phyloP scores from a whole-genome alignment of 2,797 vertebrate genomes.

The Trachops cirrhosus region DNA sequence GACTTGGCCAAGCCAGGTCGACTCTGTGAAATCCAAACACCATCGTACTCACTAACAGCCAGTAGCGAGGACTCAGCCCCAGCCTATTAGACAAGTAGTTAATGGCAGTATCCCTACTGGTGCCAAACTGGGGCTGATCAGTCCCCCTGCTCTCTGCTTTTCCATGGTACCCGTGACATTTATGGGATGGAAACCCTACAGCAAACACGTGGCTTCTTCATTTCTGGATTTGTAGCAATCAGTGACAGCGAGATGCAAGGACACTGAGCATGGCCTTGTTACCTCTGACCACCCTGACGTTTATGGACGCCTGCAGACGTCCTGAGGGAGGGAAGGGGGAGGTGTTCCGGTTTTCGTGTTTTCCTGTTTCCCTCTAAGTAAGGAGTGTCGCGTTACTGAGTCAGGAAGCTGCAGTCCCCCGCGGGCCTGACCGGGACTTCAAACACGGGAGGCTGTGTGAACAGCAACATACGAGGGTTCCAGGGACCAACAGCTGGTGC shows the following conservation, averaged over 20 bases:
- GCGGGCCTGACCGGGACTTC: not conserved
- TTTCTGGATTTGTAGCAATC: not conserved
- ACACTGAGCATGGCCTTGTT: not conserved
- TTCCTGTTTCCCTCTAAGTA: not conserved
- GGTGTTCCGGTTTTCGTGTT: not conserved
- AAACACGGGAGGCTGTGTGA: not conserved
- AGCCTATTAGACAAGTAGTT: not conserved
- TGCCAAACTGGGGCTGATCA: not conserved
- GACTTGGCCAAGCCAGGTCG: not conserved
- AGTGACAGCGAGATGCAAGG: not conserved
- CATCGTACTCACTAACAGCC: not conserved
- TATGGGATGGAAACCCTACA: not conserved
- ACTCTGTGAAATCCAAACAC: not conserved
- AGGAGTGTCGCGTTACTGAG: not conserved
- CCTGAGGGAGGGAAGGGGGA: not conserved
- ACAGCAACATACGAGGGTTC: not conserved
- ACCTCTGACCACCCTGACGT: not conserved
- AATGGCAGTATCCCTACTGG: not conserved
- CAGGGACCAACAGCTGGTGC: accelerated
- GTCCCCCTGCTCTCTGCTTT: not conserved
- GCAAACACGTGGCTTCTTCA: not conserved
- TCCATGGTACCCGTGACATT: not conserved
- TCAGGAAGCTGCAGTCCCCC: not conserved
- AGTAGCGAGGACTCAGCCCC: not conserved
- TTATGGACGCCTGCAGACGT: not conserved